These are phyloP conservation scores for Podiceps cristatus DNA, from an alignment of 2,113 vertebrate species.

Conservation along the genomic window DNA sequence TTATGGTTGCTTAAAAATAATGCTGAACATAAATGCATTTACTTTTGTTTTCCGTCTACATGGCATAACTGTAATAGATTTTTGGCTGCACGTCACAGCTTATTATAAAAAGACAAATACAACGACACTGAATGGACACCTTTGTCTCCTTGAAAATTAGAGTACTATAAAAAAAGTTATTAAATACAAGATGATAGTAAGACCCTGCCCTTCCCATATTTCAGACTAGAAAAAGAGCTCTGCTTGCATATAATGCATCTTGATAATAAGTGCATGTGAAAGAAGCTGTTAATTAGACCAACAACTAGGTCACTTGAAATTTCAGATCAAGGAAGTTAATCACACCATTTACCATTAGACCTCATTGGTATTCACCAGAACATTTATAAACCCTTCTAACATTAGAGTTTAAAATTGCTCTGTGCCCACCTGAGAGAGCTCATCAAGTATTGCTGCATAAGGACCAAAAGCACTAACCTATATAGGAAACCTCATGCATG, in stretches of 20 bases:
- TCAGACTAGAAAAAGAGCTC: neutral
- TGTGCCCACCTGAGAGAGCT: neutral
- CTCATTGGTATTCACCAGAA: slow-evolving; percentile 33
- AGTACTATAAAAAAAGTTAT: neutral
- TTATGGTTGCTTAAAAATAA: neutral
- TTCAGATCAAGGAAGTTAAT: slow-evolving; percentile 43
- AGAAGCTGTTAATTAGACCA: slow-evolving; percentile 39
- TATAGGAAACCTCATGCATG: neutral
- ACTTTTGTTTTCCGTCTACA: neutral
- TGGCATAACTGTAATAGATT: neutral
- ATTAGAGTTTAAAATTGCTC: neutral
- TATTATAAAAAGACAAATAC: neutral
- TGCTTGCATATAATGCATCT: neutral
- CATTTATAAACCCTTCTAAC: slow-evolving; percentile 18
- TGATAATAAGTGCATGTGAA: slow-evolving; percentile 22
- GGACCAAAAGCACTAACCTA: neutral
- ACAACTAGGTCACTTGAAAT: slow-evolving; percentile 52
- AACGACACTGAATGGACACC: neutral
- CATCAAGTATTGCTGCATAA: neutral
- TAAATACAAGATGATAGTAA: neutral
- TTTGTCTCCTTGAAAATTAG: neutral
- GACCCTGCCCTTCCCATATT: neutral
- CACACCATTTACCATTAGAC: slow-evolving; percentile 40
- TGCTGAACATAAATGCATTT: neutral
- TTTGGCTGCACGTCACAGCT: neutral